phyloP scores from a whole-genome alignment of 2,113 vertebrate species.

The Todiramphus saurophagus region DNA sequence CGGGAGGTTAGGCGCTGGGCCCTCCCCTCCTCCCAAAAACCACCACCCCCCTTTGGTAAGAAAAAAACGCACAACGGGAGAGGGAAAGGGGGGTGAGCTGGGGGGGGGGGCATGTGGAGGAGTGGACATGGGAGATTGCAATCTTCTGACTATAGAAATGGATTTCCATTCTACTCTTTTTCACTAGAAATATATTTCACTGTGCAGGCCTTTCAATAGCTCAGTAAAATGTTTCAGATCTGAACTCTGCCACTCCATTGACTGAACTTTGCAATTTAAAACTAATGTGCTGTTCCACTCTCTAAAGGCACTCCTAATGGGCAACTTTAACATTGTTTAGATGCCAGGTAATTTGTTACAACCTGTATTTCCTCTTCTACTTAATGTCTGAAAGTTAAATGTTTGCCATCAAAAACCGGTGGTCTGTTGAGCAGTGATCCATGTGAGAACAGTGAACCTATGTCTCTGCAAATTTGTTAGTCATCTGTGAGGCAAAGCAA shows the following conservation, averaged over 20 bases:
- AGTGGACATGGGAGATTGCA: not conserved
- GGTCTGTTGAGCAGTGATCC: slow-evolving; percentile 71
- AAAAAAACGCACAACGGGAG: too few species aligned
- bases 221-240: not conserved
- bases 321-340: slow-evolving; percentile 52
- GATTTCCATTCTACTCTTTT: not conserved
- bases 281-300: not conserved
- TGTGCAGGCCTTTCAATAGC: not conserved
- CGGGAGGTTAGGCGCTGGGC: too few species aligned
- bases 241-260: slow-evolving; percentile 29
- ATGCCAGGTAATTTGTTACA: slow-evolving; percentile 68
- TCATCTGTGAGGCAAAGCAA: slow-evolving; percentile 71
- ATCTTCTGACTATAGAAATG: not conserved
- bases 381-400: slow-evolving; percentile 73
- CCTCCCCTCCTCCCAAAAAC: too few species aligned
- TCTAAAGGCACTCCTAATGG: slow-evolving; percentile 28
- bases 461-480: slow-evolving; percentile 76
- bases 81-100: too few species aligned
- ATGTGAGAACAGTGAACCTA: slow-evolving; percentile 69
- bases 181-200: not conserved
- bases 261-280: slow-evolving; percentile 49
- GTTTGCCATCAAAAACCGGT: slow-evolving; percentile 64
- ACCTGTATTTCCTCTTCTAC: slow-evolving; percentile 49
- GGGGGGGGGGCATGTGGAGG: too few species aligned
- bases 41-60: too few species aligned